These are phyloP conservation scores for Gymnarchus niloticus DNA, from an alignment of 2,113 vertebrate species.

Conservation along the genomic window DNA sequence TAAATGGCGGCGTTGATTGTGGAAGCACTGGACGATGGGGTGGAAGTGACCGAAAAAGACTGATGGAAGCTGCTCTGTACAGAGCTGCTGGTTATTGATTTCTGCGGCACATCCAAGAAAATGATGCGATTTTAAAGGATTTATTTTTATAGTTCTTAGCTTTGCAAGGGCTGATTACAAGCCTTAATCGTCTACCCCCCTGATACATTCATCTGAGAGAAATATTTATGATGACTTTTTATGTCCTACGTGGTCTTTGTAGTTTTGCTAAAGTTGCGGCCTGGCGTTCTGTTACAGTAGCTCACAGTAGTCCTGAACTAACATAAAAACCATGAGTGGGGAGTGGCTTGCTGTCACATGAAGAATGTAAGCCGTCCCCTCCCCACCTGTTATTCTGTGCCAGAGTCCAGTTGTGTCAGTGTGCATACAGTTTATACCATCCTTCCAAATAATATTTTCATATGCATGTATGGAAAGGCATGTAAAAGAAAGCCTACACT, in stretches of 20 bases:
- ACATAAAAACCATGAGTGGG: neutral
- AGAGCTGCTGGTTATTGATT: neutral
- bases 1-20: neutral
- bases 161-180: neutral
- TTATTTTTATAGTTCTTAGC: neutral
- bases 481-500: neutral
- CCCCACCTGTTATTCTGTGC: neutral
- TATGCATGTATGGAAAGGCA: neutral
- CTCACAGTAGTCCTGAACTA: neutral
- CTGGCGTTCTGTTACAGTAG: neutral
- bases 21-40: neutral
- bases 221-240: neutral
- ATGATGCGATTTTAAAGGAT: neutral
- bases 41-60: neutral
- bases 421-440: neutral
- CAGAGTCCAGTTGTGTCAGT: neutral
- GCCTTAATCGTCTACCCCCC: neutral
- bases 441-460: neutral
- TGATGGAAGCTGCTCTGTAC: neutral
- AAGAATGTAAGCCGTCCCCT: neutral
- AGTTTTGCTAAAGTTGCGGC: neutral
- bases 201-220: neutral
- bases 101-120: neutral
- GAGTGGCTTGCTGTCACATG: neutral
- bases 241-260: neutral